A percentile compares a stretch with the other conserved stretches of the same genome.
Conservation (phyloP, 2,113 vertebrate genomes). For the Catagonus wagneri region DNA sequence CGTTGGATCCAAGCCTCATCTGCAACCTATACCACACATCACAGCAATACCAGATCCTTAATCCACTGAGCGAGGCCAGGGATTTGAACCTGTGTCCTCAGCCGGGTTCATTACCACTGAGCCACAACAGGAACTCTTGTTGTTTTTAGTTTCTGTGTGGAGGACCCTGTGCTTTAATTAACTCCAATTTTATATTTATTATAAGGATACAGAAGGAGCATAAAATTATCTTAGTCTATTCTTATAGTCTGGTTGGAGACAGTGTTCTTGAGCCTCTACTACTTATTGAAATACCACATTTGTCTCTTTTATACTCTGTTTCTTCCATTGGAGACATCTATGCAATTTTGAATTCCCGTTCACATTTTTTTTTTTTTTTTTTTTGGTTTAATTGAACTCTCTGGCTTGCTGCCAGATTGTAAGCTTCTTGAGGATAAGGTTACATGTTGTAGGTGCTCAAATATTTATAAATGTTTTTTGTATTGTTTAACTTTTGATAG, state of each 20-base stretch:
- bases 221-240: background rate
- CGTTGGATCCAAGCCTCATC: no score
- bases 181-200: slow-evolving; percentile 20
- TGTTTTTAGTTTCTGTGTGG: slow-evolving; percentile 27
- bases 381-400: background rate
- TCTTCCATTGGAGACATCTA: background rate
- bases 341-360: background rate
- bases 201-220: background rate
- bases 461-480: background rate
- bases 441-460: background rate
- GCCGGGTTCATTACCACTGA: no score
- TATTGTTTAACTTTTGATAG: slow-evolving; percentile 38
- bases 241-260: slow-evolving; percentile 34
- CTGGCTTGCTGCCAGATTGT: background rate
- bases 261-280: slow-evolving; percentile 30
- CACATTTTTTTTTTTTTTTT: background rate
- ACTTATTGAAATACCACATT: slow-evolving; percentile 26
- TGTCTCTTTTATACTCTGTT: slow-evolving; percentile 5
- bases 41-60: no score
- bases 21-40: no score
- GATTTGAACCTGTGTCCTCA: no score
- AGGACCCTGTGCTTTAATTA: slow-evolving; percentile 2
- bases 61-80: no score
- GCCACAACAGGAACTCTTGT: background rate
- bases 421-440: background rate